These are phyloP conservation scores for Polietes domitor DNA, from an alignment of 2,888 invertebrate genomes.

Conservation along the genomic window DNA sequence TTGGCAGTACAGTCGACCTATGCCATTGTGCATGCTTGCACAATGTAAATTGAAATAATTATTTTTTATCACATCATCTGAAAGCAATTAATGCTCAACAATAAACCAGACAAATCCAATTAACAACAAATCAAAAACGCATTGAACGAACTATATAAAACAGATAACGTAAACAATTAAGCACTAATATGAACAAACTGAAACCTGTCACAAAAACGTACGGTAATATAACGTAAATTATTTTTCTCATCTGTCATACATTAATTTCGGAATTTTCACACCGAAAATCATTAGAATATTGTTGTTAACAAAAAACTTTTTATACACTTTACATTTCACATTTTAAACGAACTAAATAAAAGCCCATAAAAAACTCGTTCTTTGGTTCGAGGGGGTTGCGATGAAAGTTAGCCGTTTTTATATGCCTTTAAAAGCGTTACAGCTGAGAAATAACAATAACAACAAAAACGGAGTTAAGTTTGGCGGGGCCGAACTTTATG, in stretches of 20 bases:
- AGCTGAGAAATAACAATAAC: too few species aligned
- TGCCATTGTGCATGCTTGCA: too few species aligned
- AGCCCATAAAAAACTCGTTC: not conserved
- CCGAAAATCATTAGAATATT: slow-evolving; percentile 13
- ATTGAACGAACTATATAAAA: slow-evolving; percentile 28
- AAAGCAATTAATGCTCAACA: not conserved
- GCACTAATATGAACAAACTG: slow-evolving; percentile 7
- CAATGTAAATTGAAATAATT: too few species aligned
- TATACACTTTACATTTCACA: not conserved
- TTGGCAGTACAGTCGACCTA: too few species aligned
- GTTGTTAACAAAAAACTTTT: slow-evolving; percentile 17
- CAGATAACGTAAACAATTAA: slow-evolving; percentile 27
- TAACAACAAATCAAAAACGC: slow-evolving; percentile 53
- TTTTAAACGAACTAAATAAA: slow-evolving; percentile 19
- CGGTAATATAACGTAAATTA: slow-evolving; percentile 9
- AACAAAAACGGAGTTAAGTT: too few species aligned
- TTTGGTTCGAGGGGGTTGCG: not conserved
- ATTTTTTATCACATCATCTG: slow-evolving; percentile 6
- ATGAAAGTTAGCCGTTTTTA: too few species aligned
- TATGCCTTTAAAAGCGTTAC: too few species aligned
- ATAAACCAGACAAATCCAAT: slow-evolving; percentile 46
- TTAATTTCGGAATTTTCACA: not conserved
- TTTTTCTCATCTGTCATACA: not conserved
- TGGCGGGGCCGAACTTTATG: too few species aligned
- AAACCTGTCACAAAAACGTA: slow-evolving; percentile 16